These are phyloP conservation scores for Eurois occulta DNA, from an alignment of 2,888 invertebrate species.

Conservation along the genomic window DNA sequence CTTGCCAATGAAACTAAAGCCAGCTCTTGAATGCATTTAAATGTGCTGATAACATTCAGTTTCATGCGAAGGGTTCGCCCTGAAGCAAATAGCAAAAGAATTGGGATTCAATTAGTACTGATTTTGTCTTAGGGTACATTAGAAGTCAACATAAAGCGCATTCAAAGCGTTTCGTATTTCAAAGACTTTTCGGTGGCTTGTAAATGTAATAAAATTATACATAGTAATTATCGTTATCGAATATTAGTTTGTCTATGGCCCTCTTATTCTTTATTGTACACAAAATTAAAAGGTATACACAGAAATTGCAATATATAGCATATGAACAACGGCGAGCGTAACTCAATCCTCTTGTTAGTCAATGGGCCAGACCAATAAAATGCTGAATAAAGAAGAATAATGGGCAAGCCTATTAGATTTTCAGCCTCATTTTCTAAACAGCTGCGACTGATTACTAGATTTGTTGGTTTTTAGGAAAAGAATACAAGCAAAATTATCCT, in stretches of 20 bases:
- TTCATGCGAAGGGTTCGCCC: neutral
- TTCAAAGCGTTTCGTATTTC: neutral
- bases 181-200: neutral
- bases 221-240: neutral
- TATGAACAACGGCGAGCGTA: neutral
- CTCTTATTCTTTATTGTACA: neutral
- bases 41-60: neutral
- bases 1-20: neutral
- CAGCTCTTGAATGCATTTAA: neutral
- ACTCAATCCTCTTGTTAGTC: neutral
- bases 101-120: neutral
- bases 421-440: neutral
- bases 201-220: neutral
- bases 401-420: neutral
- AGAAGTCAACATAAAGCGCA: neutral
- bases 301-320: neutral
- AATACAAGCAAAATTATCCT: constrained; percentile 16
- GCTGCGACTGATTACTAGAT: neutral
- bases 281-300: no score
- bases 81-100: neutral
- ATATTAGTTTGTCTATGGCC: neutral
- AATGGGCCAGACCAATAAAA: neutral
- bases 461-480: neutral
- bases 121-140: neutral
- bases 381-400: neutral